Percentiles rank a stretch among this genome's conserved stretches.
Conservation (phyloP, 2,888 invertebrate genomes). For the Mayetiola destructor region DNA sequence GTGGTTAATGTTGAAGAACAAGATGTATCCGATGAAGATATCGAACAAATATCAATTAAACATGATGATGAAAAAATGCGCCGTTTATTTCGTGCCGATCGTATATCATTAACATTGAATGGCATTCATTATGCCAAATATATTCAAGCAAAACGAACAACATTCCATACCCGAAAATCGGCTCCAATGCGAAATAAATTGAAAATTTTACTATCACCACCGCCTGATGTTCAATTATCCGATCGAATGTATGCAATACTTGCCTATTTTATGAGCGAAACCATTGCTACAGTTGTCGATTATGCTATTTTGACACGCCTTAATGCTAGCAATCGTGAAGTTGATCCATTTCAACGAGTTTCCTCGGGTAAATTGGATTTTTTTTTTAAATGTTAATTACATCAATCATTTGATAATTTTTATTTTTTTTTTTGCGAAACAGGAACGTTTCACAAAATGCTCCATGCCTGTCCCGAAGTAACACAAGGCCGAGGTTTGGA, state of each 20-base stretch:
- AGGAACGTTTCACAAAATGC: slow-evolving; percentile 29
- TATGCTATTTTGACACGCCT: slow-evolving; percentile 65
- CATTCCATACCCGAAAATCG: slow-evolving; percentile 45
- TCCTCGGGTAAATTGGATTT: not conserved
- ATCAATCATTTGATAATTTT: no score
- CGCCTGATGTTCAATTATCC: slow-evolving; percentile 45
- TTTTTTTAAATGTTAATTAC: not conserved
- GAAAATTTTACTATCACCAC: slow-evolving; percentile 48
- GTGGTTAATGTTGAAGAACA: slow-evolving; percentile 29
- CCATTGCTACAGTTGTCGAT: slow-evolving; percentile 78
- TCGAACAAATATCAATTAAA: slow-evolving; percentile 34
- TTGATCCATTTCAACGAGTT: slow-evolving; percentile 55
- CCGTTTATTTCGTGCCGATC: slow-evolving; percentile 42
- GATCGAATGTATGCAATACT: slow-evolving; percentile 58
- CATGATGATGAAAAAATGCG: slow-evolving; percentile 33
- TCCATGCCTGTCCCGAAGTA: slow-evolving; percentile 34
- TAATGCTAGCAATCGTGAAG: slow-evolving; percentile 51
- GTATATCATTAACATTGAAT: slow-evolving; percentile 42
- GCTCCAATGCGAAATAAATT: slow-evolving; percentile 43
- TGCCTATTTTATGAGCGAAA: slow-evolving; percentile 77
- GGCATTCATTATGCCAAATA: slow-evolving; percentile 58
- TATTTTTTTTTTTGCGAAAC: not conserved
- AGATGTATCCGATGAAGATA: slow-evolving; percentile 39
- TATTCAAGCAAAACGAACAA: slow-evolving; percentile 60
- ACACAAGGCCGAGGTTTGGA: slow-evolving; percentile 43